Base-by-base conservation (phyloP, 2,797 vertebrate species). In the Parauchenoglanis ngamensis region DNA sequence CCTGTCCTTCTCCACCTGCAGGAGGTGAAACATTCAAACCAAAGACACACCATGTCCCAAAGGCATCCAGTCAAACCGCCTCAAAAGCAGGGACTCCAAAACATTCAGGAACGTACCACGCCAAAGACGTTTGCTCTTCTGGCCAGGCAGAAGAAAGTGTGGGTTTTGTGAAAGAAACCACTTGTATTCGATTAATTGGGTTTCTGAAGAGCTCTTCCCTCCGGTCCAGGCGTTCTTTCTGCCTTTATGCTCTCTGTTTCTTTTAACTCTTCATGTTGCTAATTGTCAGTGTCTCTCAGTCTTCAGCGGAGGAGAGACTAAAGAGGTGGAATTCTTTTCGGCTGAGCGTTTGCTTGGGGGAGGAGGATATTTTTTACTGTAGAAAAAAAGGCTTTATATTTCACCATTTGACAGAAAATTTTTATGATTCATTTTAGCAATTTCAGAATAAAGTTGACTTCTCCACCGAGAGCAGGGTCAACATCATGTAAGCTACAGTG, bases 151-250 rank as follows among this genome's bases (percentile, higher is more conserved):
- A 40, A 80, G 31, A 61, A 61, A 7, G 21, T 0, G 7, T 80
- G 21, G 77, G 56, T 80, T 80, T 80, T 25, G 21, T 61, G 44
- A 67, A 28, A 82, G 61, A 82, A 82, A 28, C 59, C 59, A 67
- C 56, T 63, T 85, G 72, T 77, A 78, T 86, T 56, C 28, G 7
- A 86, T 49, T 86, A 81, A 86, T 81, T 80, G 65, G 63, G 31
- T 70, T 28, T 57, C 8, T 86, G 56, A 86, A 86, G 67, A 87
- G 78, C 54, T 12, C 31, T 70, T 59, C 56, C 56, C 35, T 44
- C 70, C 1, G 7, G 35, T 12, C 31, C 31, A 25, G 78, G 21
- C 28, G 59, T 56, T 23, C 57, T n/a, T 23, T 44, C 80, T 56
- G 17, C 72, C 57, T 52, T 83, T 83, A 72, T 56, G 70, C 35